phyloP scores from a whole-genome alignment of 2,797 vertebrate species.

The Enoplosus armatus region DNA sequence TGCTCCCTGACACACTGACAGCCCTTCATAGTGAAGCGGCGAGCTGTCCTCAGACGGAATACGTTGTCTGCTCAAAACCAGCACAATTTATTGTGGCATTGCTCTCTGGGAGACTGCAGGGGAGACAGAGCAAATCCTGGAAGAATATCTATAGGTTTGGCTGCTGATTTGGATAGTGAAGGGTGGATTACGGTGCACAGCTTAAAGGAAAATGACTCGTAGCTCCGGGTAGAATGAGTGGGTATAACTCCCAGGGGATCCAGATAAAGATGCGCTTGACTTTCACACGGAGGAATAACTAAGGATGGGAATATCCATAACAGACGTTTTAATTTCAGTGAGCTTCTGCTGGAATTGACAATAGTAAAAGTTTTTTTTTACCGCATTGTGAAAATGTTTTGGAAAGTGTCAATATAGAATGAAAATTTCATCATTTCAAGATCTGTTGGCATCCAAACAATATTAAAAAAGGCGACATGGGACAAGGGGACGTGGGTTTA shows the following conservation, averaged over 20 bases:
- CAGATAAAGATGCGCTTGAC: conserved; percentile 65
- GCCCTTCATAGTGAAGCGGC: conserved; percentile 62
- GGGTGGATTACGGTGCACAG: conserved; percentile 57
- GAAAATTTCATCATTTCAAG: conserved; percentile 46
- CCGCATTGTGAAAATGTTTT: conserved; percentile 36
- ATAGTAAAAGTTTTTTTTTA: conserved; percentile 41
- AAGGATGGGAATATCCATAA: conserved; percentile 65
- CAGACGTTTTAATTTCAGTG: conserved; percentile 67
- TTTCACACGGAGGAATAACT: conserved; percentile 69
- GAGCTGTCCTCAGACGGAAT: conserved; percentile 71
- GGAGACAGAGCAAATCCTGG: conserved; percentile 55
- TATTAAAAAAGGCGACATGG: conserved; percentile 50
- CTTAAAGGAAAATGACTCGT: conserved; percentile 64
- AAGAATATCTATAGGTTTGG: conserved; percentile 57
- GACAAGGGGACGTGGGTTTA: conserved; percentile 56
- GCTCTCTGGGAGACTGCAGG: conserved; percentile 56
- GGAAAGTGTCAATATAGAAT: conserved; percentile 48
- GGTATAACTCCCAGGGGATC: conserved; percentile 62
- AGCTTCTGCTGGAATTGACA: conserved; percentile 28
- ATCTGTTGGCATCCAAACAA: conserved; percentile 45
- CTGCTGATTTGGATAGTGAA: conserved; percentile 48
- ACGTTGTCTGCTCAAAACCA: conserved; percentile 57
- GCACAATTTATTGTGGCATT: conserved; percentile 60
- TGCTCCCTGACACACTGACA: conserved; percentile 67
- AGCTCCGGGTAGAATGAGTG: conserved; percentile 68